Base-by-base conservation (phyloP, 2,888 invertebrate species). In the Drosophila nigritarsus region DNA sequence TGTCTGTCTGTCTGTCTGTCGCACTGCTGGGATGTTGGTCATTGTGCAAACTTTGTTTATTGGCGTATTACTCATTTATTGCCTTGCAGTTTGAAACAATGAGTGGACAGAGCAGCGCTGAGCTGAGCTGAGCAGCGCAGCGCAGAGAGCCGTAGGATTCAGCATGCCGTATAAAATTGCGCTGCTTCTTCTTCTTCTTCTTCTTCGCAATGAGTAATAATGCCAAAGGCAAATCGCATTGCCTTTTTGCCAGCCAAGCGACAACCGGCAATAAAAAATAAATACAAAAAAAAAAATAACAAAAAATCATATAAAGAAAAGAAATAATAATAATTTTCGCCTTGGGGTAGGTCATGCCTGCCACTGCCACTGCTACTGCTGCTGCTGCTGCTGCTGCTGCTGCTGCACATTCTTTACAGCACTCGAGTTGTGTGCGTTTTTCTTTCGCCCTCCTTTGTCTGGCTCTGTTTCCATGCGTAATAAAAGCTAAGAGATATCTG, bases 271-370 rank as follows among this genome's bases (percentile, higher is more conserved):
- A 58, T 64, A 84, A 75, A 61, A 74, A 82, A 68, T 68, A 75
- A 64, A 79, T 62, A 56, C 63, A 55, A 63, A 55, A 69, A 68
- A 83, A 68, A 67, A 64, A 71, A 72, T 51, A 55, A 48, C 9
- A 73, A 64, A 73, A 76, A 73, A 74, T 75, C 69, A 79, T 64
- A 72, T 56, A 34, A 56, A 60, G 65, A 69, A 65, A 67, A 68
- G 67, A 67, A 82, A 91, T 82, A 87, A 90, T 91, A 90, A 90
- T 90, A 90, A 76, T 87, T 91, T 90, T 90, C 78, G 90, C 90
- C 90, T 90, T 90, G 91, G 91, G 90, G 91, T 90, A 91, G 90
- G 90, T 90, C 90, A 91, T 86, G 80, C 74, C n/a, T 56, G 75
- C 73, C 15, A 15, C 45, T 45, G 42, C 11, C 6, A 13, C 7